Evolutionary conservation across 2,888 invertebrate genomes (phyloP).

Genomic region (Lasioglossum zephyrum): DNA sequence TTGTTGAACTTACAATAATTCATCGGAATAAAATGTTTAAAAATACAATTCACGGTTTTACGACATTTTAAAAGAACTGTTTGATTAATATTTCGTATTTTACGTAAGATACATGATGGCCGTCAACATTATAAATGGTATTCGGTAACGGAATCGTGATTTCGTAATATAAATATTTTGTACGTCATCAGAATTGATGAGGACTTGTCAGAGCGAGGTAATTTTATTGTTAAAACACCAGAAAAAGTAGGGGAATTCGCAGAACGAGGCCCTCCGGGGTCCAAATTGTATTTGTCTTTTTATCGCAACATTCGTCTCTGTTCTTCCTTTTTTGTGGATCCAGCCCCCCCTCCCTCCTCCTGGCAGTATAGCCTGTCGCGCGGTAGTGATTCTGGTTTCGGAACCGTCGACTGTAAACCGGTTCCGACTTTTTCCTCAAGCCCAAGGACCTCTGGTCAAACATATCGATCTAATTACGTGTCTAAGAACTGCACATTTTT

Average conservation of each 20-base stretch:
- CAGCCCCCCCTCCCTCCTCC: neutral
- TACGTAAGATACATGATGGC: too few relatives aligned
- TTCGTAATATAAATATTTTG: too few relatives aligned
- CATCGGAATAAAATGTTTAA: too few relatives aligned
- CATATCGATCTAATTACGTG: neutral
- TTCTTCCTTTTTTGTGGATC: neutral
- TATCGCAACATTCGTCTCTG: neutral
- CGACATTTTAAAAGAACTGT: too few relatives aligned
- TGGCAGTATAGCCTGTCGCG: neutral
- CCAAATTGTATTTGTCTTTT: neutral
- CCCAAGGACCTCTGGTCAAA: neutral
- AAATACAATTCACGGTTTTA: too few relatives aligned
- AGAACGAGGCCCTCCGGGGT: neutral
- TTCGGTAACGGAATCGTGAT: too few relatives aligned
- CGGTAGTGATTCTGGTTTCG: neutral
- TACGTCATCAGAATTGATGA: too few relatives aligned
- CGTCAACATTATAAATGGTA: too few relatives aligned
- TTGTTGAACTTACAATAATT: too few relatives aligned
- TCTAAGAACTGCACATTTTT: neutral
- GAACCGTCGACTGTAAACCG: neutral
- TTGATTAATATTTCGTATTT: too few relatives aligned
- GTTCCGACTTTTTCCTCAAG: neutral
- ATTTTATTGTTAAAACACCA: neutral
- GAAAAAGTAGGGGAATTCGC: neutral
- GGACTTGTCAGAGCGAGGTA: neutral